A percentile compares a stretch with the other conserved stretches of the same genome.
Evolutionary conservation across 2,888 invertebrate species (phyloP).

Genomic region (Pyrocoelia pectoralis): DNA sequence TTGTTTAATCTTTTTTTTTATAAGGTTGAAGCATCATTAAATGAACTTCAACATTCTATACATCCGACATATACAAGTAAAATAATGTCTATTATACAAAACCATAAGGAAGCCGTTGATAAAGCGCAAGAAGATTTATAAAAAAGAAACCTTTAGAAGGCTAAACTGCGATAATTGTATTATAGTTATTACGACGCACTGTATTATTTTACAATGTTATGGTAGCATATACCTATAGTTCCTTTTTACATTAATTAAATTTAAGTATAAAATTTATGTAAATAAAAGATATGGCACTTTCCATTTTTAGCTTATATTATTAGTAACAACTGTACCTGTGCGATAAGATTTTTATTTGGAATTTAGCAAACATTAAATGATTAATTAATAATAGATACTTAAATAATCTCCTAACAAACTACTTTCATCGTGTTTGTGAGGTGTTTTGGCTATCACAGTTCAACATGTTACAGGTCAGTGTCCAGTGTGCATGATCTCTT

Average conservation of each 20-base stretch:
- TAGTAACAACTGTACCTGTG: no score
- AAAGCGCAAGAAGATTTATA: conserved; percentile 38
- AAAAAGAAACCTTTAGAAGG: conserved; percentile 37
- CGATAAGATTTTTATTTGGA: no score
- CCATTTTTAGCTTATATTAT: no score
- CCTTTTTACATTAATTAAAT: conserved; percentile 39
- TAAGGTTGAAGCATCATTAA: conserved; percentile 84
- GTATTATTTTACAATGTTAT: conserved; percentile 48
- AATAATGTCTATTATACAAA: conserved; percentile 61
- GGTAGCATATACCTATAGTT: conserved; percentile 50
- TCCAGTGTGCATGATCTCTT: no score
- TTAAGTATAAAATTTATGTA: conserved; percentile 1
- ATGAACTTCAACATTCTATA: conserved; percentile 72
- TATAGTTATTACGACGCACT: conserved; percentile 46
- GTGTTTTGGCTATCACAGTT: no score
- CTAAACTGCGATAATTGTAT: conserved; percentile 44
- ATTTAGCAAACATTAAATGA: no score
- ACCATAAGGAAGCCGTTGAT: conserved; percentile 43
- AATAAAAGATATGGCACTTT: background rate
- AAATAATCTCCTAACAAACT: no score
- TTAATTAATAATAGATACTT: no score
- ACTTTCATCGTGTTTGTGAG: no score
- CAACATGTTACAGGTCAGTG: no score
- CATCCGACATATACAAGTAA: conserved; percentile 65
- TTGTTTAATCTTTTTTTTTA: conserved; percentile 51